Base-by-base conservation (phyloP, 2,113 vertebrate species). In the Penelope pileata region DNA sequence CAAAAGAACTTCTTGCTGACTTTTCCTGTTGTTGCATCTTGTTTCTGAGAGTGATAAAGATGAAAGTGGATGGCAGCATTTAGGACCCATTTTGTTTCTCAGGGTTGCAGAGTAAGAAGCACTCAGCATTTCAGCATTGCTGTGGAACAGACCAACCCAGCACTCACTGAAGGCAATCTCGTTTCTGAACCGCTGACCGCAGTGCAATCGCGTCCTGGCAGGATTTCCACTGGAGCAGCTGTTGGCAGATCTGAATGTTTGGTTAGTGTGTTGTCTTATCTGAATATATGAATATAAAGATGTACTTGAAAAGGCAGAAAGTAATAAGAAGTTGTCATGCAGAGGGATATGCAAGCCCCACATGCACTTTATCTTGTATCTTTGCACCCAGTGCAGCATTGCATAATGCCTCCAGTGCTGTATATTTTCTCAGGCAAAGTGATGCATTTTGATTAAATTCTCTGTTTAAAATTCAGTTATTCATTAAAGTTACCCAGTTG, bases 361-460 rank as follows among this genome's bases (percentile, higher is more conserved):
- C 5, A 32, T 0, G 12, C 64, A 87, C 38, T 88, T 93, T 87
- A 89, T 88, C 79, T 83, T 75, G 13, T 68, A 22, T 75, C 59
- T 91, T 84, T 90, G 45, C 73, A 66, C 24, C 23, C 70, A 75
- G 68, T n/a, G 34, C 78, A 62, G 34, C 30, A 29, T 42, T 95
- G 62, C 5, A 0, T 60, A 45, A 54, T 47, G 53, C 75, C 73
- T 66, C 60, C 40, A 38, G 68, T 66, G 56, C 59, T 86, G 76
- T 70, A 30, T 48, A 36, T 90, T 86, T 93, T 77, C 66, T 77
- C 42, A 60, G 75, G 62, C 9, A 2, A 83, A 86, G 58, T 66
- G 59, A 83, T 84, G 54, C n/a, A 32, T 95, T 93, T 92, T 86
- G 94, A 94, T 94, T 81, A 77, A 81, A 85, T 40, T 75, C 53